Evolutionary conservation across 1,140 invertebrate species (phyloP).

Genomic region (Bombus pyrosoma): DNA sequence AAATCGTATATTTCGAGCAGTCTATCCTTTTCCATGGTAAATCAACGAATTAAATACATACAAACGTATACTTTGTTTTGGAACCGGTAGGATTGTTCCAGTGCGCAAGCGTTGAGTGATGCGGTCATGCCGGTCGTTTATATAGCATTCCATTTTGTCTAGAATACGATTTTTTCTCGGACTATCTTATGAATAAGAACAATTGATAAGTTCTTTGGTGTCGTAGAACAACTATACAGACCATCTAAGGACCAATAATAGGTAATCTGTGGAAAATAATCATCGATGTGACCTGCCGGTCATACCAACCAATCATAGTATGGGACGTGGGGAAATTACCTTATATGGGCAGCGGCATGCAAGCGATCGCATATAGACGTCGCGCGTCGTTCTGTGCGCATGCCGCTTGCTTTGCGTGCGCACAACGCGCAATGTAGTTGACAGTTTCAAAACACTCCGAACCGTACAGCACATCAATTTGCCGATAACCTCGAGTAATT

Average conservation of each 20-base stretch:
- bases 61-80: constrained; percentile 4
- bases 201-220: no score
- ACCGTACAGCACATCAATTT: not conserved
- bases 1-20: not conserved
- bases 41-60: not conserved
- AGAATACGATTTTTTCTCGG: not conserved
- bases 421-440: constrained; percentile 31
- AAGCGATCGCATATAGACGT: constrained; percentile 60
- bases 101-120: constrained; percentile 49
- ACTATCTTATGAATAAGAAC: not conserved
- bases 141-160: constrained; percentile 9
- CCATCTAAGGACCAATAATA: constrained; percentile 17
- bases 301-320: constrained; percentile 78
- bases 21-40: not conserved
- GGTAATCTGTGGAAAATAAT: constrained; percentile 53
- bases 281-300: constrained; percentile 65
- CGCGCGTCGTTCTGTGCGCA: constrained; percentile 59
- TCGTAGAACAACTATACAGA: not conserved
- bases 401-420: constrained; percentile 55
- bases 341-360: constrained; percentile 82
- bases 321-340: constrained; percentile 83
- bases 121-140: constrained; percentile 32
- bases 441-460: constrained; percentile 16
- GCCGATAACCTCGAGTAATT: not conserved
- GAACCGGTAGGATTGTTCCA: constrained; percentile 24